Evolutionary conservation across 2,113 vertebrate genomes (phyloP).

Genomic region (Gorsachius goisagi): DNA sequence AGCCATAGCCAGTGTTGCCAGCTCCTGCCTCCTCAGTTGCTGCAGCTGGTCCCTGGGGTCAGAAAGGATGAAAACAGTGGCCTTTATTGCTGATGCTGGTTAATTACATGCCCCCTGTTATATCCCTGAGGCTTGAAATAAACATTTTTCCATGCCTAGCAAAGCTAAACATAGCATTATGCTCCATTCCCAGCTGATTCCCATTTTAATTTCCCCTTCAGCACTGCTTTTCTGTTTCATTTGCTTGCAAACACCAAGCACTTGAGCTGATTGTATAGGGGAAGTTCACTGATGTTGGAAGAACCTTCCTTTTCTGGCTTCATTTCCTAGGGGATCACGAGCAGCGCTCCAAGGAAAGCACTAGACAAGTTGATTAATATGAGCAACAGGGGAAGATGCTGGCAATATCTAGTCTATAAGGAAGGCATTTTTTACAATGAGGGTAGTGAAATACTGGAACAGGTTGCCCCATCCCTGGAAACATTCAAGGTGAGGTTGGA

Average conservation of each 20-base stretch:
- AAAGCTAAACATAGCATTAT: slow-evolving; percentile 42
- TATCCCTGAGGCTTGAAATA: slow-evolving; percentile 37
- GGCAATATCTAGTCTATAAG: not conserved
- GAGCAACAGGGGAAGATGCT: not conserved
- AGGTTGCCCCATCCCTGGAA: not conserved
- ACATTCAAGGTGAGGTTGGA: not conserved
- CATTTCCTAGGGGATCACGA: not conserved
- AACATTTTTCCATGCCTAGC: slow-evolving; percentile 49
- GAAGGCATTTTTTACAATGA: not conserved
- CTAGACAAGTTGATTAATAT: not conserved
- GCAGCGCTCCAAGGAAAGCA: not conserved
- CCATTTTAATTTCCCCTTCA: slow-evolving; percentile 20
- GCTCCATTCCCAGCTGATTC: slow-evolving; percentile 27
- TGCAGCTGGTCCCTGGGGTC: not conserved
- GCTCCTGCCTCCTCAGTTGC: not conserved
- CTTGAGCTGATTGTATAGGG: not conserved
- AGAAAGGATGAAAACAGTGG: not conserved
- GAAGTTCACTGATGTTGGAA: not conserved
- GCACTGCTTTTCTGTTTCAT: slow-evolving; percentile 14
- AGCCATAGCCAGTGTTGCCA: not conserved
- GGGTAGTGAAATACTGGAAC: not conserved
- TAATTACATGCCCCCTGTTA: slow-evolving; percentile 12
- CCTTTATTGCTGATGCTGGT: not conserved
- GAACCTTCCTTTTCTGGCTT: not conserved
- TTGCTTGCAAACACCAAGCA: not conserved